phyloP scores from a whole-genome alignment of 2,888 invertebrate genomes.

The Cerceris ruficornis region DNA sequence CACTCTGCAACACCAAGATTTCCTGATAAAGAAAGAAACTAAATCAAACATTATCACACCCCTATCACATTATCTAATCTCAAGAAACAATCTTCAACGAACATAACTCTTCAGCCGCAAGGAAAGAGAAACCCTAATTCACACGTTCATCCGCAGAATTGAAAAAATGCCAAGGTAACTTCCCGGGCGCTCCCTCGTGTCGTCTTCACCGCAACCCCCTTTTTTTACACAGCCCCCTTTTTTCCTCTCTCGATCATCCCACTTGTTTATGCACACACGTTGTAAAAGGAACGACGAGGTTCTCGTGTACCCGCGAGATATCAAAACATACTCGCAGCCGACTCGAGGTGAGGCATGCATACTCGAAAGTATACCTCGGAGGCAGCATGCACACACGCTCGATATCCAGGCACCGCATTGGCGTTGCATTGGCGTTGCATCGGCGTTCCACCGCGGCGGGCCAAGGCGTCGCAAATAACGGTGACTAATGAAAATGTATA shows the following conservation, averaged over 20 bases:
- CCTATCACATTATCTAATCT: too few relatives aligned
- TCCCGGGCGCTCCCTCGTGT: too few relatives aligned
- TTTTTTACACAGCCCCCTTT: not conserved
- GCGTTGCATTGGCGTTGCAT: not conserved
- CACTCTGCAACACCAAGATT: too few relatives aligned
- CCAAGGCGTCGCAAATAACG: slow-evolving; percentile 52
- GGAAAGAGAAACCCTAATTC: too few relatives aligned
- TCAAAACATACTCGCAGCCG: slow-evolving; percentile 55
- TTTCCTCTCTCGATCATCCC: slow-evolving; percentile 35
- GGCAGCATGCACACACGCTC: slow-evolving; percentile 30
- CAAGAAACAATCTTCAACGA: too few relatives aligned
- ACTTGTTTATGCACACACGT: slow-evolving; percentile 56
- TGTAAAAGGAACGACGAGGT: slow-evolving; percentile 51
- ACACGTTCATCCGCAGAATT: too few relatives aligned
- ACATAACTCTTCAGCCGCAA: too few relatives aligned
- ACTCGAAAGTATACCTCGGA: slow-evolving; percentile 51
- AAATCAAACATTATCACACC: too few relatives aligned
- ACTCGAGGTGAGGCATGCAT: slow-evolving; percentile 35
- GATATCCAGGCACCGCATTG: slow-evolving; percentile 28
- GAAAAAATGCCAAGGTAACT: too few relatives aligned
- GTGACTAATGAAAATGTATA: slow-evolving; percentile 53
- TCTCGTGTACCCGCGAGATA: slow-evolving; percentile 57
- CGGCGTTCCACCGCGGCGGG: not conserved
- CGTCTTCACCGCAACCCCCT: not conserved
- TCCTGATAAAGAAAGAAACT: too few relatives aligned